Conservation (phyloP, 2,113 vertebrate species). For the Cnemophilus loriae region DNA sequence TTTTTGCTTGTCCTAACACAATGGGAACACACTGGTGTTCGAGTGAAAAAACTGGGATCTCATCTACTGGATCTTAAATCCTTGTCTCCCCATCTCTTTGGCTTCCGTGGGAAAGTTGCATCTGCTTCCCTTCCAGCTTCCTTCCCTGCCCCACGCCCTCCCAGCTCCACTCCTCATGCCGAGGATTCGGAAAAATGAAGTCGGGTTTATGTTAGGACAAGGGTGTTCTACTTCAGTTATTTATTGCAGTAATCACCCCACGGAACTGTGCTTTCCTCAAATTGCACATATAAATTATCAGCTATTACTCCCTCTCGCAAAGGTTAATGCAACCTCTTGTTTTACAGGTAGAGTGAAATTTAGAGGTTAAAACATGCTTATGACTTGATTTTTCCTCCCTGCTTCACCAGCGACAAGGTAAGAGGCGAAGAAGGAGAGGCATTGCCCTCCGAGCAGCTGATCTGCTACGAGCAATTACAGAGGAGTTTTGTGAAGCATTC, state of each 20-base stretch:
- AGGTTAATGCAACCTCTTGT: slow-evolving; percentile 60
- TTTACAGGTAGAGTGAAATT: slow-evolving; percentile 38
- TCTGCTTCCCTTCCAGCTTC: not conserved
- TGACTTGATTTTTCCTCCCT: slow-evolving; percentile 40
- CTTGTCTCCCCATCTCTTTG: not conserved
- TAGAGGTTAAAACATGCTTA: slow-evolving; percentile 50
- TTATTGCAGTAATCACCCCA: slow-evolving; percentile 56
- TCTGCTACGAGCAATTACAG: slow-evolving; percentile 45
- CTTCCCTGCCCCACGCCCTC: not conserved
- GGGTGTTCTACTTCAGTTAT: slow-evolving; percentile 48
- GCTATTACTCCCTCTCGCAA: slow-evolving; percentile 33
- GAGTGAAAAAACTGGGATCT: not conserved
- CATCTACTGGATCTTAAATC: not conserved
- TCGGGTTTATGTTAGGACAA: slow-evolving; percentile 48
- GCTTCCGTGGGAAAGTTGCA: not conserved
- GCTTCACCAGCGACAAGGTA: slow-evolving; percentile 21
- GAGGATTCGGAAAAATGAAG: not conserved
- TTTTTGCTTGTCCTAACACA: not conserved
- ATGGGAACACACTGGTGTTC: not conserved
- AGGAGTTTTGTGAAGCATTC: slow-evolving; percentile 40
- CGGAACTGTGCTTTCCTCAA: slow-evolving; percentile 31
- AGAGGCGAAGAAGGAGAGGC: not conserved
- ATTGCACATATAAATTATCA: slow-evolving; percentile 47
- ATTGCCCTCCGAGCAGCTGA: slow-evolving; percentile 14
- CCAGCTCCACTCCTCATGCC: not conserved